Evolutionary conservation across 2,797 vertebrate species (phyloP), one percentile per base, ranked within the genome.

Genomic region (Urocyon cinereoargenteus): DNA sequence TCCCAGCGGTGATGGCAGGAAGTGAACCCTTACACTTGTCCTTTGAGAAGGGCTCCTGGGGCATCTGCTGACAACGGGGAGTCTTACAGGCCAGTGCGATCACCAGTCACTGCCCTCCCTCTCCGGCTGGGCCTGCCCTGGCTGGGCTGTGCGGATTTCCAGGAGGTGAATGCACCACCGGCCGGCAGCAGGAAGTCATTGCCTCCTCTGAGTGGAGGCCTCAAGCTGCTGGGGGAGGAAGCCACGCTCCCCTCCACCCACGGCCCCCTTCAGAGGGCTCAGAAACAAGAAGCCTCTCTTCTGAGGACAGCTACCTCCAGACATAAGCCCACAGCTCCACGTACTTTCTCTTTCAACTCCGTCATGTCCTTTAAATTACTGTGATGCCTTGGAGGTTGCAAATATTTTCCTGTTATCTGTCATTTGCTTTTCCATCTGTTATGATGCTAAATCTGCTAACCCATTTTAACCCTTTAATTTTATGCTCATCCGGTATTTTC

Each of bases 111-210:
- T 15, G 15, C 19, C 7, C 26, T 5, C 2, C 3, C 6, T 3
- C 26, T 6, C n/a, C 2, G 53, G 26, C n/a, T 40, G 4, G 2
- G 1, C 9, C 34, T 8, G 3, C 19, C 10, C 6, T 8, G 1
- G 5, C 16, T 1, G 5, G 12, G 28, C 19, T 64, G 10, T 1
- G 9, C 3, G 22, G 1, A 40, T 36, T 16, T 62, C 45, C 82
- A 82, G 62, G 6, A 45, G 40, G 40, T 45, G 1, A 45, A 45
- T 7, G 40, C 40, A 45, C 40, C 40, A 45, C 40, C 6, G 40
- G 40, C 31, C 8, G 34, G 57, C 55, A 40, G 26, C 19, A 28
- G 11, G 21, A 40, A 26, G 12, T 28, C 61, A 28, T 36, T 3
- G 3, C 12, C 70, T 34, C 59, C 51, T 62, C 4, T 21, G 13